phyloP scores from a whole-genome alignment of 1,140 invertebrate genomes.

The Batillaria attramentaria region DNA sequence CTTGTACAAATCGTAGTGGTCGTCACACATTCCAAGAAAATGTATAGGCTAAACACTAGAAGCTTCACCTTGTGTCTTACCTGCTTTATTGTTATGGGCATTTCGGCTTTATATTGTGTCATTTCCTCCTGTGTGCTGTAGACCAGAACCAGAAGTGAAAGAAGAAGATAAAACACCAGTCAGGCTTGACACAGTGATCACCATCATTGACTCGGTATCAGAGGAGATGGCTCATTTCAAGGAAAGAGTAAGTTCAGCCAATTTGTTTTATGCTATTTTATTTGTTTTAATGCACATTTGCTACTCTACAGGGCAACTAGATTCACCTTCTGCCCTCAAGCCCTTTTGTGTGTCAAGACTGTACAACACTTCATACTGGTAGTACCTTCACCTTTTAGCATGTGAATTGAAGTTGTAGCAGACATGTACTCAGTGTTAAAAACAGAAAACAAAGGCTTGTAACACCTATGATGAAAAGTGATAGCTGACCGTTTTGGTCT shows the following conservation, averaged over 20 bases:
- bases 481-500: no score
- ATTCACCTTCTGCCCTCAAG: no score
- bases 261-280: no score
- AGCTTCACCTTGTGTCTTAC: neutral
- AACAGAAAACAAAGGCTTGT: no score
- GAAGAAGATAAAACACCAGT: constrained; percentile 35
- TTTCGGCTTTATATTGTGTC: neutral
- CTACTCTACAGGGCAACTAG: no score
- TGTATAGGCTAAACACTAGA: neutral
- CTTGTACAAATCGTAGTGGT: neutral
- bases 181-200: constrained; percentile 53
- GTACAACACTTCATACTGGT: no score
- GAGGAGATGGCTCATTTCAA: constrained; percentile 56
- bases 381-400: no score
- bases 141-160: neutral
- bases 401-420: no score
- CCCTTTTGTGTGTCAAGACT: no score
- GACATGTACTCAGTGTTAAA: no score
- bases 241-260: constrained; percentile 62
- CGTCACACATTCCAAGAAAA: neutral
- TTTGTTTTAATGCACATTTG: no score
- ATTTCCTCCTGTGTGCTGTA: neutral
- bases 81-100: neutral
- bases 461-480: no score
- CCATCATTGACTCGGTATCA: constrained; percentile 56